phyloP scores from a whole-genome alignment of 2,888 invertebrate genomes.

The Cerceris rybyensis region DNA sequence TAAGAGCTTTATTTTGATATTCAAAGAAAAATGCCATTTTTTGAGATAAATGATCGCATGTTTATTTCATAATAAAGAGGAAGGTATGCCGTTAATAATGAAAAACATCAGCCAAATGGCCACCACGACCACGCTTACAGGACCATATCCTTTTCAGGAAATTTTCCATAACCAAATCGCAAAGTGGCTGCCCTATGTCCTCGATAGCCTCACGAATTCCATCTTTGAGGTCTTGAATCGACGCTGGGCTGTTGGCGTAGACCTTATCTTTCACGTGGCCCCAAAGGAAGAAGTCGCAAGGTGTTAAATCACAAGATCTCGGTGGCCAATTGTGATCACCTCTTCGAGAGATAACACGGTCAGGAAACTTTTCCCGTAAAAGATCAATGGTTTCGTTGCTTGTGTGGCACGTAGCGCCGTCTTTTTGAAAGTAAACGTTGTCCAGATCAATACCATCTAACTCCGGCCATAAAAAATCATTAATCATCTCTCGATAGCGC shows the following conservation, averaged over 20 bases:
- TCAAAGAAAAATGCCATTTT: no score
- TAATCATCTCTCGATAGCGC: slow-evolving; percentile 66
- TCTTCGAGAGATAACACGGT: slow-evolving; percentile 6
- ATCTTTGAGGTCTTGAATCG: background rate
- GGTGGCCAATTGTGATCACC: slow-evolving; percentile 17
- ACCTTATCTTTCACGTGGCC: slow-evolving; percentile 10
- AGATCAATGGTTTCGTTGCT: slow-evolving; percentile 12
- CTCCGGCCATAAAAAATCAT: slow-evolving; percentile 48
- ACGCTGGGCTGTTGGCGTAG: background rate
- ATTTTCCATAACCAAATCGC: background rate
- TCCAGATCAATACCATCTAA: slow-evolving; percentile 25
- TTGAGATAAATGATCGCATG: no score
- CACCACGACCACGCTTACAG: background rate
- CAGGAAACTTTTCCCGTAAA: slow-evolving; percentile 8
- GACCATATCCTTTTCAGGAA: background rate
- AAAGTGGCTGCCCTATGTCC: slow-evolving; percentile 2
- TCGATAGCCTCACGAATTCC: background rate
- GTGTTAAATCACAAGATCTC: slow-evolving; percentile 19
- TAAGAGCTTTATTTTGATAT: no score
- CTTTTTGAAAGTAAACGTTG: slow-evolving; percentile 34
- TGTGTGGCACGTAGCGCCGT: slow-evolving; percentile 30
- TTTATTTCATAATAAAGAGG: no score
- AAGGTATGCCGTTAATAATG: background rate
- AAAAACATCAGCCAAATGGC: background rate
- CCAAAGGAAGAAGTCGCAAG: slow-evolving; percentile 14